Base-by-base conservation (phyloP, 1,140 invertebrate genomes). In the Fopius arisanus region DNA sequence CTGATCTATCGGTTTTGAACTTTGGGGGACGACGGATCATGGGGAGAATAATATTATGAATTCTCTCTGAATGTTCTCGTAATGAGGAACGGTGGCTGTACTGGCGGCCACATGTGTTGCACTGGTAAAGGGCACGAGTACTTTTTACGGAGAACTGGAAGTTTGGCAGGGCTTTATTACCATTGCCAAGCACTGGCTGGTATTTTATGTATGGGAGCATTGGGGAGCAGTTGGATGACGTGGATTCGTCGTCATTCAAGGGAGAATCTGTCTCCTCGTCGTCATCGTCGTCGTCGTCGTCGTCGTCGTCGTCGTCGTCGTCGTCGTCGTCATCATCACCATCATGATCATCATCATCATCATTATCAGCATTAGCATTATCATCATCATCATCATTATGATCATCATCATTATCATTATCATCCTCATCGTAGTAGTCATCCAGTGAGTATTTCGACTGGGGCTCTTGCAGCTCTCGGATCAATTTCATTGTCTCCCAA, bases 141-240 rank as follows among this genome's bases (percentile, higher is more conserved):
- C 68, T 78, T 73, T 82, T 81, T 1, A 84, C 76, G 16, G 80
- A 79, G 29, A 86, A 81, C 70, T 81, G 74, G 31, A 86, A 85
- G 78, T 83, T 79, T 59, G 80, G 75, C 63, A 79, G n/a, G 19
- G 75, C 54, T 28, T 43, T 29, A 67, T 81, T 80, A 26, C 77
- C 70, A 77, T 79, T 78, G n/a, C 51, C 73, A 41, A 79, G 48
- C 7, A 75, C 70, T 40, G 73, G 79, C 74, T 79, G 71, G 23
- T 80, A 80, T 43, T 78, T 75, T 16, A 79, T 75, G 59, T 77
- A 75, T 0, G 74, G 71, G 2, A 54, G 0, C 7, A 69, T 33
- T 3, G 23, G n/a, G n/a, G n/a, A n/a, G 31, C 1, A 69, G 28
- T 74, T 43, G 14, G 63, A 67, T 14, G 59, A 72, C 23, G 28